Percentiles rank a stretch among this genome's conserved stretches.
These are phyloP conservation scores for Globodera rostochiensis DNA, from an alignment of 1,140 invertebrate species.

Conservation along the genomic window DNA sequence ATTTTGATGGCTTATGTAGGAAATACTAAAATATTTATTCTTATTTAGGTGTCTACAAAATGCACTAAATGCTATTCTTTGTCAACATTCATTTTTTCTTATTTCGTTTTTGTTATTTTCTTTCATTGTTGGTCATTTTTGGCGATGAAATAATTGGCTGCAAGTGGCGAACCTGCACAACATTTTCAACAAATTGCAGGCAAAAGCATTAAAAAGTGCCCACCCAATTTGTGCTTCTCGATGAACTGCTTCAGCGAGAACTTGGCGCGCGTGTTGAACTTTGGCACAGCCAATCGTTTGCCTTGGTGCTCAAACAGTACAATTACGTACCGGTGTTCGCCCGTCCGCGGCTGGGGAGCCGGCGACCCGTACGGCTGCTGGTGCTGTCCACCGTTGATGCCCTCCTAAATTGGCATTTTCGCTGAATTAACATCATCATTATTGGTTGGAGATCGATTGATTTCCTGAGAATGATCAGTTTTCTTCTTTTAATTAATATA, in stretches of 20 bases:
- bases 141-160: slow-evolving; percentile 62
- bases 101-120: neutral
- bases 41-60: too few species aligned
- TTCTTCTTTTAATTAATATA: slow-evolving; percentile 32
- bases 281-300: slow-evolving; percentile 59
- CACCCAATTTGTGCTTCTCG: slow-evolving; percentile 63
- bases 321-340: slow-evolving; percentile 63
- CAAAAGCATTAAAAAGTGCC: slow-evolving; percentile 11
- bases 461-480: neutral
- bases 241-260: slow-evolving; percentile 63
- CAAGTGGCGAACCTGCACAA: slow-evolving; percentile 55
- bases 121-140: slow-evolving; percentile 59
- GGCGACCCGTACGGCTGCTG: slow-evolving; percentile 64
- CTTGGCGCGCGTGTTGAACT: slow-evolving; percentile 57
- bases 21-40: too few species aligned
- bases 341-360: slow-evolving; percentile 61
- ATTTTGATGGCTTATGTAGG: too few species aligned
- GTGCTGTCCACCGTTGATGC: slow-evolving; percentile 55
- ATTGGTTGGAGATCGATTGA: too few species aligned
- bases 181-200: neutral
- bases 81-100: neutral
- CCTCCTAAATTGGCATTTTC: slow-evolving; percentile 5
- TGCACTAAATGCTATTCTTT: too few species aligned
- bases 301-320: slow-evolving; percentile 63
- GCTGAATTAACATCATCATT: neutral